Conservation (phyloP, 2,888 invertebrate genomes). For the Drosophila anomalata region DNA sequence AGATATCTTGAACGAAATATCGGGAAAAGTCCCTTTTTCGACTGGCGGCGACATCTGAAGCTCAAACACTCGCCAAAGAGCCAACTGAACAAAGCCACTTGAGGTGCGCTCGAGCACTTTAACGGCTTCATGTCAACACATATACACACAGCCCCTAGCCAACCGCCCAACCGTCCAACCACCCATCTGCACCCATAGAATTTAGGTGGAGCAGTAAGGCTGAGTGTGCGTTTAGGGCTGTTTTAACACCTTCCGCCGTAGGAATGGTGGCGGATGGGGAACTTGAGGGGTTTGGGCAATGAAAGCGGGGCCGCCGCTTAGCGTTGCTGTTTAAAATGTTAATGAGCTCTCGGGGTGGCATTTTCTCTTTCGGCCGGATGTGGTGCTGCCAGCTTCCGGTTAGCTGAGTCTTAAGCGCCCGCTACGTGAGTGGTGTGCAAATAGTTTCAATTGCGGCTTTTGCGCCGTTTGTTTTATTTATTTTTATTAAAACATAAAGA, state of each 20-base stretch:
- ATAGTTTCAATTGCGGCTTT: constrained; percentile 80
- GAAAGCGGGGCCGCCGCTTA: constrained; percentile 52
- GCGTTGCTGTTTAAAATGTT: constrained; percentile 78
- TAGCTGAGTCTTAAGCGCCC: constrained; percentile 75
- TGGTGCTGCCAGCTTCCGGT: constrained; percentile 77
- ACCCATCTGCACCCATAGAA: constrained; percentile 3
- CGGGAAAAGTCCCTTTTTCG: constrained; percentile 12
- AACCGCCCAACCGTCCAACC: constrained; percentile 19
- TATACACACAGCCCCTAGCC: constrained; percentile 24
- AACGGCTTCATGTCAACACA: constrained; percentile 78
- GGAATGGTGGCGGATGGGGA: background rate
- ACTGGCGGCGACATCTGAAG: constrained; percentile 41
- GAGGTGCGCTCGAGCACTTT: constrained; percentile 79
- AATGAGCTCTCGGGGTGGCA: constrained; percentile 75
- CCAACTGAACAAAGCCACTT: constrained; percentile 78
- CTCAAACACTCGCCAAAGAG: constrained; percentile 76
- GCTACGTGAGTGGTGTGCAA: constrained; percentile 79
- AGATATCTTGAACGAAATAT: background rate
- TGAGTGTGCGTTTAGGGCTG: constrained; percentile 67
- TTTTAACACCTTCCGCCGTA: constrained; percentile 73
- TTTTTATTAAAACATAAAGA: constrained; percentile 81
- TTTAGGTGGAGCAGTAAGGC: constrained; percentile 8
- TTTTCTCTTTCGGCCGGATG: constrained; percentile 63
- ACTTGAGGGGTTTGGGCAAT: constrained; percentile 3
- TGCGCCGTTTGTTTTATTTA: constrained; percentile 78